Conservation (phyloP, 2,797 vertebrate genomes). For the Gouania willdenowi region DNA sequence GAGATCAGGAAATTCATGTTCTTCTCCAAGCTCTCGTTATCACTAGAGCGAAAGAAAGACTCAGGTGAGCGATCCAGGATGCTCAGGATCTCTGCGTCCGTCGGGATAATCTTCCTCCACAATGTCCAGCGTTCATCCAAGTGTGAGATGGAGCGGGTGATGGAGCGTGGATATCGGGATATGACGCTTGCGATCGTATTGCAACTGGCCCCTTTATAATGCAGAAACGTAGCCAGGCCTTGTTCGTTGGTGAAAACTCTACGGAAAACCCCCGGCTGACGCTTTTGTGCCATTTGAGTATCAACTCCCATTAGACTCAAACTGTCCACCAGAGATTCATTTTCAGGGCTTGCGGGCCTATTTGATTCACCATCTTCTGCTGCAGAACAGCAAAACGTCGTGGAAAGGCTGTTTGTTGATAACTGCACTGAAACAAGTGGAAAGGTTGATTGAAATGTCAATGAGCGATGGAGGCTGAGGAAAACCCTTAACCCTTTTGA, state of each 20-base stretch:
- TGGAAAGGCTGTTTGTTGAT: slow-evolving; percentile 4
- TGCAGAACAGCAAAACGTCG: slow-evolving; percentile 21
- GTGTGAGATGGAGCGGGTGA: slow-evolving; percentile 72
- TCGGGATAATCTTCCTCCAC: slow-evolving; percentile 77
- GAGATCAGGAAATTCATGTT: slow-evolving; percentile 77
- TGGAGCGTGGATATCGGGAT: slow-evolving; percentile 76
- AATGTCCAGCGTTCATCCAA: slow-evolving; percentile 77
- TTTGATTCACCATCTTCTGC: not conserved
- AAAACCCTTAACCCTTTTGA: slow-evolving; percentile 13
- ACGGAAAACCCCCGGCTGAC: slow-evolving; percentile 73
- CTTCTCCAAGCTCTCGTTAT: slow-evolving; percentile 75
- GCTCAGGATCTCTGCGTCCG: slow-evolving; percentile 72
- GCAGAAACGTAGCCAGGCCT: slow-evolving; percentile 69
- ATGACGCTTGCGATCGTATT: slow-evolving; percentile 74
- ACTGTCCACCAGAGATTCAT: slow-evolving; percentile 70
- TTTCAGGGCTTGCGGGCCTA: slow-evolving; percentile 24
- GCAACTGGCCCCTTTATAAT: slow-evolving; percentile 68
- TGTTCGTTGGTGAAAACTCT: slow-evolving; percentile 70
- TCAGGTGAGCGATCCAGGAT: slow-evolving; percentile 78
- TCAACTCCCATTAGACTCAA: slow-evolving; percentile 74
- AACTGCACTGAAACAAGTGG: not conserved
- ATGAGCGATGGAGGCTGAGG: slow-evolving; percentile 8
- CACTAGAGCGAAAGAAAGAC: slow-evolving; percentile 79
- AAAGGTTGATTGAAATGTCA: slow-evolving; percentile 2
- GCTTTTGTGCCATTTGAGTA: slow-evolving; percentile 59